Evolutionary conservation across 1,140 invertebrate species (phyloP).

Genomic region (Zaprionus inermis): DNA sequence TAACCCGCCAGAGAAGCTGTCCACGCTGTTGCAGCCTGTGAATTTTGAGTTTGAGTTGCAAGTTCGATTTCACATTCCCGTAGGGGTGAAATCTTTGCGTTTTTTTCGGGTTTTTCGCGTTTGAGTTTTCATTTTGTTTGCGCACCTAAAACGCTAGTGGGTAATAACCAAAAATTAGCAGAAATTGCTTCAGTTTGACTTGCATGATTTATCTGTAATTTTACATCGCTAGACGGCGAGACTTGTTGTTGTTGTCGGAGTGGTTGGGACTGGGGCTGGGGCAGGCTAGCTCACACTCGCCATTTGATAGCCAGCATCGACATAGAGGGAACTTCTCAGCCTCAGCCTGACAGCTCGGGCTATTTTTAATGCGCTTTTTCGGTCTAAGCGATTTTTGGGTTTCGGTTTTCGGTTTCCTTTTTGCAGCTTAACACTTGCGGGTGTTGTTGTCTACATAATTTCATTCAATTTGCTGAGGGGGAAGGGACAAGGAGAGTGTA

Average conservation of each 20-base stretch:
- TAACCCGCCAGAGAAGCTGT: background rate
- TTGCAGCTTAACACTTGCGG: slow-evolving; percentile 81
- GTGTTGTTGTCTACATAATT: slow-evolving; percentile 79
- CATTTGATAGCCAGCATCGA: slow-evolving; percentile 70
- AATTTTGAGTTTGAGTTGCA: slow-evolving; percentile 44
- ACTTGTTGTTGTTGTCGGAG: slow-evolving; percentile 16
- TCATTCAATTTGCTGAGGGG: slow-evolving; percentile 21
- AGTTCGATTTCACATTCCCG: slow-evolving; percentile 82
- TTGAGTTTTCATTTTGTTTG: slow-evolving; percentile 27
- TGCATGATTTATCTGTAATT: slow-evolving; percentile 83
- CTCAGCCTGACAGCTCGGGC: slow-evolving; percentile 64
- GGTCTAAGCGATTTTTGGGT: slow-evolving; percentile 41
- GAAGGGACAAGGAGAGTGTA: background rate
- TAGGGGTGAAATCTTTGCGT: slow-evolving; percentile 76
- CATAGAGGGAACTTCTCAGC: slow-evolving; percentile 19
- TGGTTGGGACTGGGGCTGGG: slow-evolving; percentile 7
- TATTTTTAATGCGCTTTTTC: slow-evolving; percentile 74
- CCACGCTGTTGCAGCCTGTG: slow-evolving; percentile 23
- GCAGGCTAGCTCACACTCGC: slow-evolving; percentile 50
- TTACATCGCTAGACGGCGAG: slow-evolving; percentile 67
- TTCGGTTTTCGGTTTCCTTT: slow-evolving; percentile 58
- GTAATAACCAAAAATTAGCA: slow-evolving; percentile 83
- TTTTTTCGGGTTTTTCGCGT: slow-evolving; percentile 32
- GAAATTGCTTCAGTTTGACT: slow-evolving; percentile 82
- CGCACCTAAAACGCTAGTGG: slow-evolving; percentile 62